phyloP scores from a whole-genome alignment of 2,113 vertebrate species.

The Eubucco bourcierii region DNA sequence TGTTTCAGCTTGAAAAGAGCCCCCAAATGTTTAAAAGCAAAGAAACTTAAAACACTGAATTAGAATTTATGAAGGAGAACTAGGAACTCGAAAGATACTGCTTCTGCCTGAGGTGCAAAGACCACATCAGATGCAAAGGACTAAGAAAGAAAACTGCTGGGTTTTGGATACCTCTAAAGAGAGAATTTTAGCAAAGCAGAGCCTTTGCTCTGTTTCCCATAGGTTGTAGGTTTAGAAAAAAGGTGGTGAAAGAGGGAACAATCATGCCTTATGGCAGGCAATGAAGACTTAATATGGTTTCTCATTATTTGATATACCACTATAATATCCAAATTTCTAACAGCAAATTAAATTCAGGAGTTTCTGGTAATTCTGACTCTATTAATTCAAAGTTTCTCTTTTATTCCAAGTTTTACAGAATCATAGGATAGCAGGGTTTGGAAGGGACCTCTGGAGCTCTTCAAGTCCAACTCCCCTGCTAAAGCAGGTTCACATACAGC shows the following conservation, averaged over 20 bases:
- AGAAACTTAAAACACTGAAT: slow-evolving; percentile 42
- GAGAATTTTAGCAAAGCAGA: slow-evolving; percentile 59
- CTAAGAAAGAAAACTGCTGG: slow-evolving; percentile 64
- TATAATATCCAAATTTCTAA: slow-evolving; percentile 1
- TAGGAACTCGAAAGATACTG: slow-evolving; percentile 32
- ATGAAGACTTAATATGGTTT: slow-evolving; percentile 5
- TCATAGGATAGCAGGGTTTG: no score
- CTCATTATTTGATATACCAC: neutral
- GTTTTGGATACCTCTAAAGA: slow-evolving; percentile 54
- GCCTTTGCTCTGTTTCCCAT: slow-evolving; percentile 57
- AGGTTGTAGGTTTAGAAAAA: slow-evolving; percentile 37
- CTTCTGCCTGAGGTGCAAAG: slow-evolving; percentile 68
- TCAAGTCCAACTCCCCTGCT: no score
- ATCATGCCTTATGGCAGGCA: slow-evolving; percentile 11
- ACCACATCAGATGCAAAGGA: slow-evolving; percentile 64
- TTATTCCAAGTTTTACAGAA: neutral
- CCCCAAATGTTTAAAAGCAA: slow-evolving; percentile 46
- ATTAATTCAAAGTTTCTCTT: neutral
- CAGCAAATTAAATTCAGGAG: neutral
- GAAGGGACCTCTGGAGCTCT: no score
- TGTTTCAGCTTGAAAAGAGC: slow-evolving; percentile 44
- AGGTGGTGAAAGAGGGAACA: neutral
- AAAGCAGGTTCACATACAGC: no score
- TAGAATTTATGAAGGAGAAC: slow-evolving; percentile 66
- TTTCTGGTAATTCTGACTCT: neutral